Percentiles rank a stretch among this genome's conserved stretches.
Evolutionary conservation across 2,888 invertebrate genomes (phyloP).

Genomic region (Acleris literana): DNA sequence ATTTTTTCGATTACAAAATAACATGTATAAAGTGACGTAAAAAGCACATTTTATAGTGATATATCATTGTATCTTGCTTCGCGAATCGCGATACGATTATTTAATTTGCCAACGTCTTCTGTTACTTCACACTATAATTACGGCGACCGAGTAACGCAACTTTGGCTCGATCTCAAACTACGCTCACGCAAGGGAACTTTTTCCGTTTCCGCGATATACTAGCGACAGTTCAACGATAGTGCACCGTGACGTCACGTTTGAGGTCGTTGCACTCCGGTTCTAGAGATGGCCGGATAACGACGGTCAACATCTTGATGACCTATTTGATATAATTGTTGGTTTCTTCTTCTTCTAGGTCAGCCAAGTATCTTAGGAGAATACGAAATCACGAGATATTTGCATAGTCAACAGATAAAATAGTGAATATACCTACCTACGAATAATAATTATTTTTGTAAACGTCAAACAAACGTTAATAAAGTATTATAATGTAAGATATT

Average conservation of each 20-base stretch:
- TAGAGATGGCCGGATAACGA: constrained; percentile 76
- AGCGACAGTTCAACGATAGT: constrained; percentile 30
- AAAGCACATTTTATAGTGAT: not conserved
- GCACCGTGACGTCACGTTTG: constrained; percentile 33
- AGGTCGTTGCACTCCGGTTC: constrained; percentile 66
- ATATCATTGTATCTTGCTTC: not conserved
- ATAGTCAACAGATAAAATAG: too few species aligned
- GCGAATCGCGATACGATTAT: not conserved
- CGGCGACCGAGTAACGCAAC: not conserved
- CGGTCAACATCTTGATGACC: constrained; percentile 66
- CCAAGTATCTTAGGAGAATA: not conserved
- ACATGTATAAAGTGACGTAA: not conserved
- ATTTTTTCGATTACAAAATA: too few species aligned
- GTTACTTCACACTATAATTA: not conserved
- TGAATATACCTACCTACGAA: too few species aligned
- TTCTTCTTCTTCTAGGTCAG: constrained; percentile 21
- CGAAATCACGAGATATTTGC: too few species aligned
- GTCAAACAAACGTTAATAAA: too few species aligned
- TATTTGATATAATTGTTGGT: constrained; percentile 34
- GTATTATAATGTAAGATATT: not conserved
- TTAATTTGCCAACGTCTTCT: not conserved
- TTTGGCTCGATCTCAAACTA: not conserved
- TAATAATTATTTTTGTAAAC: too few species aligned
- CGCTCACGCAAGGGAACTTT: constrained; percentile 15
- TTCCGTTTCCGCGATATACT: constrained; percentile 27